These are phyloP conservation scores for Sigmodon hispidus DNA, from an alignment of 2,113 vertebrate genomes.

Conservation along the genomic window DNA sequence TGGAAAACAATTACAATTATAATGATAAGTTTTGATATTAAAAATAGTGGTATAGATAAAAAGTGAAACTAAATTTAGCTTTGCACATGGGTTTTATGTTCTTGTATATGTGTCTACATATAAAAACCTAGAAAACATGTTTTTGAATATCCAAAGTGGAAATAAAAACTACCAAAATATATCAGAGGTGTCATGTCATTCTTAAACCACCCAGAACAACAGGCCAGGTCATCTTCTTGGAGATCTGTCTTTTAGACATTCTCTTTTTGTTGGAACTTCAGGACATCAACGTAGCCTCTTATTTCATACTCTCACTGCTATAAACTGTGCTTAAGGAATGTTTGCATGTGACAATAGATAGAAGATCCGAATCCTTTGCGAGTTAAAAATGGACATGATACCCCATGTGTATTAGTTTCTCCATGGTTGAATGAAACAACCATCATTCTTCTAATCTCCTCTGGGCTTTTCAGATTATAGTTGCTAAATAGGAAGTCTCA, in stretches of 20 bases:
- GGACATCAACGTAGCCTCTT: too few species aligned
- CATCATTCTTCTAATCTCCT: background rate
- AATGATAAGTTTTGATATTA: too few species aligned
- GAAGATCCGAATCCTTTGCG: background rate
- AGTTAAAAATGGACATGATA: background rate
- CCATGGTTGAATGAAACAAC: too few species aligned
- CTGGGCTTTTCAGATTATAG: background rate
- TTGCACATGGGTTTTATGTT: background rate
- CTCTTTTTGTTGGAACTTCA: too few species aligned
- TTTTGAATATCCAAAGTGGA: background rate
- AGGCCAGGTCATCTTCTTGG: background rate
- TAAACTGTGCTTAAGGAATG: background rate
- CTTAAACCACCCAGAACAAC: background rate
- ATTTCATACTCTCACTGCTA: too few species aligned
- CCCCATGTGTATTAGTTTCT: background rate
- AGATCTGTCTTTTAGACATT: background rate
- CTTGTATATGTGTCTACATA: background rate
- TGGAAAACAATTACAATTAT: background rate
- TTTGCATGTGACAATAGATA: background rate
- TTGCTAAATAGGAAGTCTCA: background rate
- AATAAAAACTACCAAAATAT: constrained; percentile 10
- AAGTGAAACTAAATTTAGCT: background rate
- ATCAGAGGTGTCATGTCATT: background rate
- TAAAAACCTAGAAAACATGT: background rate
- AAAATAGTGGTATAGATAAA: too few species aligned